Percentiles rank a stretch among this genome's conserved stretches.
phyloP scores from a whole-genome alignment of 2,113 vertebrate species.

The Taurulus bubalis region DNA sequence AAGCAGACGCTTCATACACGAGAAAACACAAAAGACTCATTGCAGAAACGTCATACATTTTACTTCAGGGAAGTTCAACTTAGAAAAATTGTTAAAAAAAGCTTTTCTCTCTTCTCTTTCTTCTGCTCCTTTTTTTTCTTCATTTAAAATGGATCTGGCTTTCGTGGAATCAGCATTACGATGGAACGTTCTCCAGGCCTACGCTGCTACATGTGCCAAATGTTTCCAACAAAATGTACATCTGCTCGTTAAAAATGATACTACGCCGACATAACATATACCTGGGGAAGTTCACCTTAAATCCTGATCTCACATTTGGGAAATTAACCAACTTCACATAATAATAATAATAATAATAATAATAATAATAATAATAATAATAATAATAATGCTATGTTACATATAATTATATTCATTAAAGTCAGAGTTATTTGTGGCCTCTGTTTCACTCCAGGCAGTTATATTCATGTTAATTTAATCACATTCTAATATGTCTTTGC shows the following conservation, averaged over 20 bases:
- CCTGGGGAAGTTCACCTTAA: background rate
- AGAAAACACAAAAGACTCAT: background rate
- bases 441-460: background rate
- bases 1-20: background rate
- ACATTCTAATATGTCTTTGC: background rate
- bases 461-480: background rate
- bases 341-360: no score
- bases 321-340: no score
- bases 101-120: constrained; percentile 2
- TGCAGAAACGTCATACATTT: background rate
- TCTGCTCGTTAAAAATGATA: background rate
- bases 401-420: background rate
- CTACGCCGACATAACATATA: background rate
- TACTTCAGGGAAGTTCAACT: background rate
- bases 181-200: background rate
- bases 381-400: no score
- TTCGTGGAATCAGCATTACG: background rate
- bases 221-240: background rate
- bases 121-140: constrained; percentile 1
- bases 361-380: no score
- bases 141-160: constrained; percentile 6
- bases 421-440: background rate
- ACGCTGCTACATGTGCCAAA: background rate
- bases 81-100: background rate
- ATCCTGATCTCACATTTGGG: background rate